A percentile compares a stretch with the other conserved stretches of the same genome.
Conservation (phyloP, 2,797 vertebrate genomes). For the Menidia menidia region DNA sequence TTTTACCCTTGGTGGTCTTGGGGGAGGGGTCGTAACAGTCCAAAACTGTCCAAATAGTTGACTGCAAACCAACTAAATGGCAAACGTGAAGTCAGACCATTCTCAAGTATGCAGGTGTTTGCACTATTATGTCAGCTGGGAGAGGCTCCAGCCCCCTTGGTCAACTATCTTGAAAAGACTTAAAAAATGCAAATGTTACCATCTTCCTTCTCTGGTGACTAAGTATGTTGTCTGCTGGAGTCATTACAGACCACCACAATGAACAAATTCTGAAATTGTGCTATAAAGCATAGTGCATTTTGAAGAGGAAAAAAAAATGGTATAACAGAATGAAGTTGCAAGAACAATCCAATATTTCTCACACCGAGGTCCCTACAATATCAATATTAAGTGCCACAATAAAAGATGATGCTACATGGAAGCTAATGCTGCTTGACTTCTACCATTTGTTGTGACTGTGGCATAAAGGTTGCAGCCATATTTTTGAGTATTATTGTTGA, state of each 20-base stretch:
- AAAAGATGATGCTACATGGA: conserved; percentile 9
- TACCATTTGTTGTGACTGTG: conserved; percentile 16
- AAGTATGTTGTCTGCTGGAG: background rate
- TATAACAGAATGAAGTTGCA: background rate
- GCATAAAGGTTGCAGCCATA: conserved; percentile 14
- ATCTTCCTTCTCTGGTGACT: background rate
- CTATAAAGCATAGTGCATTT: too few species aligned
- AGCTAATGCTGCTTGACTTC: conserved; percentile 9
- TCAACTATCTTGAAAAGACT: too few species aligned
- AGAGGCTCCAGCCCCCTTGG: too few species aligned
- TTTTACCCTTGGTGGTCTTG: too few species aligned
- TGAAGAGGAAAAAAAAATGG: too few species aligned
- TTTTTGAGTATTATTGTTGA: background rate
- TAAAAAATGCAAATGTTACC: too few species aligned
- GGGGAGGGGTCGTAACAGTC: too few species aligned
- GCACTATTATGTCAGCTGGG: background rate
- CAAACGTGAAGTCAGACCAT: background rate
- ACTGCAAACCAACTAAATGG: background rate
- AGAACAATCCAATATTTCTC: background rate
- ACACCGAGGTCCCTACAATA: background rate
- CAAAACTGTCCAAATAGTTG: conserved; percentile 12
- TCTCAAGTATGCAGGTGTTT: background rate
- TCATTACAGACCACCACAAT: background rate
- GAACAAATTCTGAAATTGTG: background rate
- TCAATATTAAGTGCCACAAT: conserved; percentile 26